Evolutionary conservation across 2,888 invertebrate species (phyloP).

Genomic region (Drosophila putrida): DNA sequence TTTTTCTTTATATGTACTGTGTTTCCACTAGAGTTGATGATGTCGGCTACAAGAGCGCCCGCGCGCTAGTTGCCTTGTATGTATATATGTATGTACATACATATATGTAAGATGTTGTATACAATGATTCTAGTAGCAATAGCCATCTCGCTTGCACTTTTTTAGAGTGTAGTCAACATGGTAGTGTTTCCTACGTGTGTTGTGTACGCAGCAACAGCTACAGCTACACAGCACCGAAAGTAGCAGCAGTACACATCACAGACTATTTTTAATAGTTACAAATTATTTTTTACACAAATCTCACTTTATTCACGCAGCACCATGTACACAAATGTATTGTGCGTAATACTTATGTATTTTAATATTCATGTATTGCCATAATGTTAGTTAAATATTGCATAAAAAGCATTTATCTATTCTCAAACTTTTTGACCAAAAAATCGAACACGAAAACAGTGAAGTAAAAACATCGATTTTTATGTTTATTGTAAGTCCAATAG

Average conservation of each 20-base stretch:
- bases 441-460: conserved; percentile 54
- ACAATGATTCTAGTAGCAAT: conserved; percentile 64
- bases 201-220: conserved; percentile 72
- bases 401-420: conserved; percentile 43
- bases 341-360: conserved; percentile 16
- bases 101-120: conserved; percentile 59
- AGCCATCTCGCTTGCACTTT: conserved; percentile 75
- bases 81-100: conserved; percentile 24
- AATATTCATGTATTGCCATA: conserved; percentile 27
- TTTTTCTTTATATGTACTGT: conserved; percentile 46
- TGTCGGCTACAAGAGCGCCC: conserved; percentile 63
- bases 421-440: conserved; percentile 63
- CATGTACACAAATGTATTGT: conserved; percentile 18
- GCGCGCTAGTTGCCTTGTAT: conserved; percentile 65
- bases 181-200: conserved; percentile 50
- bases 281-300: conserved; percentile 14
- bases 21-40: conserved; percentile 35
- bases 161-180: conserved; percentile 55
- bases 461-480: conserved; percentile 36
- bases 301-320: conserved; percentile 12
- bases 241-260: conserved; percentile 32
- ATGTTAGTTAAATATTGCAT: conserved; percentile 41
- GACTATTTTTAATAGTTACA: conserved; percentile 13
- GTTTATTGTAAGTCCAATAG: conserved; percentile 13
- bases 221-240: conserved; percentile 22